These are phyloP conservation scores for Hypothenemus hampei DNA, from an alignment of 1,140 invertebrate species.

Conservation along the genomic window DNA sequence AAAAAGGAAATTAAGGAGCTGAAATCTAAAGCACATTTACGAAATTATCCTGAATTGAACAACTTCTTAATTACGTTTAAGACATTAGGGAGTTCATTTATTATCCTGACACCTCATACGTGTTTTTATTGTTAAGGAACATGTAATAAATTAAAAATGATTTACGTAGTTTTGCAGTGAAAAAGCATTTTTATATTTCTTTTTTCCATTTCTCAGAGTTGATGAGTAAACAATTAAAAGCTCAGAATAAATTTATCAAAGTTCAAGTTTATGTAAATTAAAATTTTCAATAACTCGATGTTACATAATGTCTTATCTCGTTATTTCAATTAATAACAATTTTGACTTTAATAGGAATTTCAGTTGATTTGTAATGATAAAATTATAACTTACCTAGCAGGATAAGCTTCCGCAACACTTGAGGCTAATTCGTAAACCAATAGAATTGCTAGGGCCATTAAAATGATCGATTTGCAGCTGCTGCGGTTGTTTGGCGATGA, in stretches of 20 bases:
- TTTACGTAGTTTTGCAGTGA: no score
- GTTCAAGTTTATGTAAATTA: not conserved
- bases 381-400: slow-evolving; percentile 25
- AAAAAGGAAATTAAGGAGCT: not conserved
- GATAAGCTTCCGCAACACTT: slow-evolving; percentile 30
- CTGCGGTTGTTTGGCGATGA: slow-evolving; percentile 19
- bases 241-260: no score
- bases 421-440: slow-evolving; percentile 30
- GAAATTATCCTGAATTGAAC: not conserved
- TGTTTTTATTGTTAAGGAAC: not conserved
- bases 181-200: not conserved
- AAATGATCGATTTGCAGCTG: slow-evolving; percentile 21
- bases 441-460: slow-evolving; percentile 24
- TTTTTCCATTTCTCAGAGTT: not conserved
- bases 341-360: not conserved
- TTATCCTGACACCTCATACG: not conserved
- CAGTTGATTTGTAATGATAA: not conserved
- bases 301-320: not conserved
- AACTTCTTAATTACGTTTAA: not conserved
- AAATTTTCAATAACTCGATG: not conserved
- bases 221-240: no score
- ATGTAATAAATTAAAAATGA: no score
- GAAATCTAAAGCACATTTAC: not conserved
- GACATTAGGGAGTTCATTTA: not conserved
- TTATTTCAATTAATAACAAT: no score